Evolutionary conservation across 1,140 invertebrate genomes (phyloP).

Genomic region (Drosophila pandora): DNA sequence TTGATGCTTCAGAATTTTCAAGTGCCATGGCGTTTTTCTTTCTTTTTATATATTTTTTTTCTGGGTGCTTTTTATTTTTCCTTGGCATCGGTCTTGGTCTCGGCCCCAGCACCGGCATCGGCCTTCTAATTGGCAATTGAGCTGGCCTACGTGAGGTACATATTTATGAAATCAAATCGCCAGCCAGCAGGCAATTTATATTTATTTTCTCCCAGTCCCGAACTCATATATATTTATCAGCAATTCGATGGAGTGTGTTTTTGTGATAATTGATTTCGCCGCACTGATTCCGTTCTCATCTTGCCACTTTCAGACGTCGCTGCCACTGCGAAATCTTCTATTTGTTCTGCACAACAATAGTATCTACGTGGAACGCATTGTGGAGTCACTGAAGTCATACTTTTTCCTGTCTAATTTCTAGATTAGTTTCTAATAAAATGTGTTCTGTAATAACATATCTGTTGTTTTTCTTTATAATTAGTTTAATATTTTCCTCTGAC

Average conservation of each 20-base stretch:
- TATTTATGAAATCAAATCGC: constrained; percentile 74
- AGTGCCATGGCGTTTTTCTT: constrained; percentile 40
- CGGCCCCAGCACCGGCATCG: constrained; percentile 7
- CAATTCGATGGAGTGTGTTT: constrained; percentile 55
- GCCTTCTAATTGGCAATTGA: constrained; percentile 83
- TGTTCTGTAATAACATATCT: background rate
- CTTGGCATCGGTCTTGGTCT: constrained; percentile 13
- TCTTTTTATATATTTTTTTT: constrained; percentile 30
- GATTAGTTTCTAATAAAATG: background rate
- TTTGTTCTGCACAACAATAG: constrained; percentile 65
- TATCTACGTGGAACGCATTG: constrained; percentile 67
- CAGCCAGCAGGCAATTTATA: constrained; percentile 55
- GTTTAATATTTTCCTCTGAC: background rate
- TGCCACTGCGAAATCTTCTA: constrained; percentile 59
- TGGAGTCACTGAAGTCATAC: constrained; percentile 73
- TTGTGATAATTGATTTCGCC: constrained; percentile 45
- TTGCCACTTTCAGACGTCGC: constrained; percentile 65
- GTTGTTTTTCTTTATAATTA: constrained; percentile 1
- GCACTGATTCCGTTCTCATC: constrained; percentile 28
- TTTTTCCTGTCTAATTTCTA: constrained; percentile 67
- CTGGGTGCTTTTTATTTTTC: background rate
- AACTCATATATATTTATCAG: constrained; percentile 47
- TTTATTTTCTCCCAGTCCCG: constrained; percentile 68
- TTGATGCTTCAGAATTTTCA: constrained; percentile 46
- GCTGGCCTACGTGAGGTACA: constrained; percentile 78